Conservation (phyloP, 2,113 vertebrate species). For the Oplegnathus fasciatus region DNA sequence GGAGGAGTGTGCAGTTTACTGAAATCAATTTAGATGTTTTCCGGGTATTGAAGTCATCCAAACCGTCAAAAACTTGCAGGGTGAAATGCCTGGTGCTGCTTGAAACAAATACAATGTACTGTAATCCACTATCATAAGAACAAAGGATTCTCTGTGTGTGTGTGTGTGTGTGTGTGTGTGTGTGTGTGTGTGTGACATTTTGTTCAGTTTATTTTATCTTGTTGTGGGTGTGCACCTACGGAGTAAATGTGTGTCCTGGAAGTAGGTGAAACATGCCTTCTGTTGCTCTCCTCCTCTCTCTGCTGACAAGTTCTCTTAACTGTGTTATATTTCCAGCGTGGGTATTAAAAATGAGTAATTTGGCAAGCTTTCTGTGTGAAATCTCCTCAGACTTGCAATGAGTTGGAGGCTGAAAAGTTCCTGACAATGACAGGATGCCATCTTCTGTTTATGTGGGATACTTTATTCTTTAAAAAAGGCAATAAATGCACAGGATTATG, state of each 20-base stretch:
- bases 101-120: constrained; percentile 26
- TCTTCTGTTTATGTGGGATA: constrained; percentile 55
- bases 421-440: constrained; percentile 59
- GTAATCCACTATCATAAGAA: constrained; percentile 37
- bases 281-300: constrained; percentile 67
- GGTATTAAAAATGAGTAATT: constrained; percentile 71
- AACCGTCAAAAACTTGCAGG: background rate
- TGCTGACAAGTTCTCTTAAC: constrained; percentile 63
- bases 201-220: constrained; percentile 72
- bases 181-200: constrained; percentile 35
- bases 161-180: background rate
- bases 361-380: constrained; percentile 66
- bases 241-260: constrained; percentile 68
- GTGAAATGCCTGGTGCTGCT: background rate
- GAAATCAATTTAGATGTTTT: constrained; percentile 30
- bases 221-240: constrained; percentile 76
- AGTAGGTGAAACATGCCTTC: constrained; percentile 76
- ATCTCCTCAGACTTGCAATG: constrained; percentile 54
- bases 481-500: constrained; percentile 14
- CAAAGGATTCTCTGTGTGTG: constrained; percentile 32
- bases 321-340: constrained; percentile 64
- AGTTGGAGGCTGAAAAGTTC: constrained; percentile 61
- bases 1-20: constrained; percentile 5
- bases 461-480: background rate
- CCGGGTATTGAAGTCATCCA: background rate